phyloP scores from a whole-genome alignment of 30 jellyfish, hydroid and myxozoan species.

The Hydractinia echinata region DNA sequence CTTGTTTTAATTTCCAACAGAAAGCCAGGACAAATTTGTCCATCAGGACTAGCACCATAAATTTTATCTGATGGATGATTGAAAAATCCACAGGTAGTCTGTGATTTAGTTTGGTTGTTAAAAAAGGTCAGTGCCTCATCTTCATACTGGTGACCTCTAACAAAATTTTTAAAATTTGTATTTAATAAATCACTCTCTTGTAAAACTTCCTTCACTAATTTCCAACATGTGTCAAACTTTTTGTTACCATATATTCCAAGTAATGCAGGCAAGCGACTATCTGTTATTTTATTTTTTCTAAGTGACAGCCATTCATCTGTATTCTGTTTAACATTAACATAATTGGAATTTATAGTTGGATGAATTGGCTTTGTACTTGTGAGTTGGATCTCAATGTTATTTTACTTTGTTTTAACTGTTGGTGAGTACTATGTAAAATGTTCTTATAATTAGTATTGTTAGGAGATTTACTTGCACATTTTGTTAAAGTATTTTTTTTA shows the following conservation, averaged over 20 bases:
- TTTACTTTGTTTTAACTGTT: too few species aligned
- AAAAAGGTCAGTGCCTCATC: slow-evolving; percentile 19
- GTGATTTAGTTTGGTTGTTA: not conserved
- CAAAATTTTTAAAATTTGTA: slow-evolving; percentile 17
- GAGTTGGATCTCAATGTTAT: too few species aligned
- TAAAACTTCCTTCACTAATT: not conserved
- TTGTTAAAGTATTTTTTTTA: too few species aligned
- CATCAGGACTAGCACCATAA: slow-evolving; percentile 36
- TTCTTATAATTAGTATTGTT: too few species aligned
- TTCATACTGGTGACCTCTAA: slow-evolving; percentile 24
- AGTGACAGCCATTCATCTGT: not conserved
- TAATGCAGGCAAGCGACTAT: slow-evolving; percentile 40
- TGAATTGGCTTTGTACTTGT: too few species aligned
- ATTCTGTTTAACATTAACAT: not conserved
- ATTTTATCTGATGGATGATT: not conserved
- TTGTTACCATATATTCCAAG: slow-evolving; percentile 18
- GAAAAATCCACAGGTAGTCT: slow-evolving; percentile 29
- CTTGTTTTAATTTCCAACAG: slow-evolving; percentile 22
- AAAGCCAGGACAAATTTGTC: slow-evolving; percentile 2
- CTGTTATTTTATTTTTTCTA: slow-evolving; percentile 21
- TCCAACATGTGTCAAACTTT: slow-evolving; percentile 18
- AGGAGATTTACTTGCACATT: too few species aligned
- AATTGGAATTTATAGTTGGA: not conserved
- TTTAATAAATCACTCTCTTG: slow-evolving; percentile 10
- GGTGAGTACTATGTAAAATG: too few species aligned